These are phyloP conservation scores for Stictonetta naevosa DNA, from an alignment of 2,113 vertebrate genomes.

Conservation along the genomic window DNA sequence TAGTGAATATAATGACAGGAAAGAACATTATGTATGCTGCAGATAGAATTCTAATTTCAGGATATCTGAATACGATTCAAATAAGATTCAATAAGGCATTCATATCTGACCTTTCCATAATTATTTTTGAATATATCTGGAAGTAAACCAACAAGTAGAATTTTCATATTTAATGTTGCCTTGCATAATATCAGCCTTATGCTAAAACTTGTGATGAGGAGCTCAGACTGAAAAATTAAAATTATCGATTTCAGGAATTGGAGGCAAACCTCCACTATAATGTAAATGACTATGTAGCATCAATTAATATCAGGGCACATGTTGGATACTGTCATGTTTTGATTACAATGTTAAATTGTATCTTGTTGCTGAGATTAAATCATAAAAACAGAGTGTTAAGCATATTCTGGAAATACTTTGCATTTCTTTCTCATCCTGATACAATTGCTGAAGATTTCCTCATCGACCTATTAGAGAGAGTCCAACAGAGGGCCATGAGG, in stretches of 20 bases:
- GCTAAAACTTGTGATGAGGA: background rate
- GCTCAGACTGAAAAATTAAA: background rate
- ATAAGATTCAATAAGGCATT: slow-evolving; percentile 3
- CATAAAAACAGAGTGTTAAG: background rate
- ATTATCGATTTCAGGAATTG: background rate
- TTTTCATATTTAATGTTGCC: background rate
- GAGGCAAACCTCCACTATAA: background rate
- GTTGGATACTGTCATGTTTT: background rate
- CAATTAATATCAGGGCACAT: background rate
- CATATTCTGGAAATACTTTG: background rate
- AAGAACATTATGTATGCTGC: background rate
- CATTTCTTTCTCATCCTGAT: background rate
- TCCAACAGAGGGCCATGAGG: too few relatives aligned
- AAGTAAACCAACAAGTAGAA: background rate
- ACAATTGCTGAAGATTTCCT: background rate
- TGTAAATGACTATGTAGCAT: background rate
- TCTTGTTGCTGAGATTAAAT: background rate
- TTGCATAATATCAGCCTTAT: background rate
- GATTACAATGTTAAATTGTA: slow-evolving; percentile 13
- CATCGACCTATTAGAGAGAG: too few relatives aligned
- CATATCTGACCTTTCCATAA: slow-evolving; percentile 28
- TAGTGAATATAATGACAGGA: slow-evolving; percentile 35
- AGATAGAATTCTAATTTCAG: slow-evolving; percentile 41
- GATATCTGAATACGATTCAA: slow-evolving; percentile 11
- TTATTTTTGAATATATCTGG: slow-evolving; percentile 11